A percentile compares a stretch with the other conserved stretches of the same genome.
Conservation (phyloP, 2,113 vertebrate genomes). For the Zosterops hypoxanthus region DNA sequence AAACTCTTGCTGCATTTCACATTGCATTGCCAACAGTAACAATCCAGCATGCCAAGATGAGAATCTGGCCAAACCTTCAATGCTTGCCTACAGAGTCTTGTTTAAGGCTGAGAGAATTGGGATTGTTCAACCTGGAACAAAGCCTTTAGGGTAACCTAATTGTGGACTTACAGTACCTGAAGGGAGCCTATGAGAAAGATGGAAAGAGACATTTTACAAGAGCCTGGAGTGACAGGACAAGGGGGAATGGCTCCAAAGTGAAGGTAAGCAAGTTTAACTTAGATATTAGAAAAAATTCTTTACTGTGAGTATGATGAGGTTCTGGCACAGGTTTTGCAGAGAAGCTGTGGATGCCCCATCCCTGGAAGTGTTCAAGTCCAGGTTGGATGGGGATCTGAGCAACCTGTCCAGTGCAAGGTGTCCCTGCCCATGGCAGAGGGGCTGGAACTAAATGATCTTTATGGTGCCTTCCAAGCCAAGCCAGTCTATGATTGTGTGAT, state of each 20-base stretch:
- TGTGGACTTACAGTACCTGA: not conserved
- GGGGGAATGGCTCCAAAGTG: not conserved
- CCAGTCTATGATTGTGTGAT: not conserved
- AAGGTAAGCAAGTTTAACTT: not conserved
- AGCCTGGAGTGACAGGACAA: not conserved
- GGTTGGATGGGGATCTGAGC: not conserved
- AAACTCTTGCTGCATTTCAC: not conserved
- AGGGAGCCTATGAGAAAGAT: not conserved
- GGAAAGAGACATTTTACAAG: not conserved
- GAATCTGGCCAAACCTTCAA: not conserved
- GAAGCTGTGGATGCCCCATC: accelerated
- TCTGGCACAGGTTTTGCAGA: not conserved
- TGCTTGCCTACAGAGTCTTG: not conserved
- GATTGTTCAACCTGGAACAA: not conserved
- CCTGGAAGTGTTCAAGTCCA: not conserved
- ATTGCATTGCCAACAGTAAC: not conserved
- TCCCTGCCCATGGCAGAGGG: not conserved
- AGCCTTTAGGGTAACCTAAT: not conserved
- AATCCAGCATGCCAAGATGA: not conserved
- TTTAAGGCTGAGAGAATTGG: not conserved
- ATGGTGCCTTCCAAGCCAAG: not conserved
- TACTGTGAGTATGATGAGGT: not conserved
- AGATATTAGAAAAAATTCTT: not conserved
- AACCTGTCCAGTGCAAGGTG: not conserved
- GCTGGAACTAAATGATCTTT: not conserved